These are phyloP conservation scores for Parazoanthus darwini DNA, from an alignment of 92 coral and sea anemone genomes.

Conservation along the genomic window DNA sequence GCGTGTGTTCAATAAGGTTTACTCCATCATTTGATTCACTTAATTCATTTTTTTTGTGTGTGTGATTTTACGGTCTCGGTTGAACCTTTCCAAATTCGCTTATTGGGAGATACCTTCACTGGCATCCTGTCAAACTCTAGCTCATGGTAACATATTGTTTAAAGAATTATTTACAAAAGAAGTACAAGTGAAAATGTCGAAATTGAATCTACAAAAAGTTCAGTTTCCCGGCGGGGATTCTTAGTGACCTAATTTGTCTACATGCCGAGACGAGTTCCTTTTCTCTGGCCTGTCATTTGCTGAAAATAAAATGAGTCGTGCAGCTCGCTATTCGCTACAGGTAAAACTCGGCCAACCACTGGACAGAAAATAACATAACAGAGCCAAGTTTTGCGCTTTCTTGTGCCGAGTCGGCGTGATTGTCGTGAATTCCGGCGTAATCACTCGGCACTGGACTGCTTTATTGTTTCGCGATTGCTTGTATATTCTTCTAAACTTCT, in stretches of 20 bases:
- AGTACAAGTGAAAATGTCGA: neutral
- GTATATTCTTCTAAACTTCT: neutral
- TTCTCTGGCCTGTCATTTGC: conserved; percentile 1
- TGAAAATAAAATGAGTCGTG: neutral
- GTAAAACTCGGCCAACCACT: neutral
- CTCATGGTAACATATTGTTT: neutral
- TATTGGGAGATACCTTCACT: conserved; percentile 7
- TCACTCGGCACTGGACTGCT: neutral
- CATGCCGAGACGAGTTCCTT: no score
- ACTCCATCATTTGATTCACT: neutral
- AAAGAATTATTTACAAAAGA: neutral
- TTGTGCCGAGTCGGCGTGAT: neutral
- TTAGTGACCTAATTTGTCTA: no score
- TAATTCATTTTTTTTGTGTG: neutral
- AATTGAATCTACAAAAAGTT: neutral
- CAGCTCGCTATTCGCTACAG: neutral
- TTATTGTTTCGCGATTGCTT: no score
- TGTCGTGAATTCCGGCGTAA: neutral
- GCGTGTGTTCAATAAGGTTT: neutral
- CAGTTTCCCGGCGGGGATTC: neutral
- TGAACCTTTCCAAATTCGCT: neutral
- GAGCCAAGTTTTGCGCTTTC: neutral
- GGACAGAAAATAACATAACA: neutral
- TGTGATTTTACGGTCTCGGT: neutral
- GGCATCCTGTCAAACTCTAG: conserved; percentile 29